Percentiles rank a stretch among this genome's conserved stretches.
These are phyloP conservation scores for Epizoanthus rinbou DNA, from an alignment of 92 coral and sea anemone species.

Conservation along the genomic window DNA sequence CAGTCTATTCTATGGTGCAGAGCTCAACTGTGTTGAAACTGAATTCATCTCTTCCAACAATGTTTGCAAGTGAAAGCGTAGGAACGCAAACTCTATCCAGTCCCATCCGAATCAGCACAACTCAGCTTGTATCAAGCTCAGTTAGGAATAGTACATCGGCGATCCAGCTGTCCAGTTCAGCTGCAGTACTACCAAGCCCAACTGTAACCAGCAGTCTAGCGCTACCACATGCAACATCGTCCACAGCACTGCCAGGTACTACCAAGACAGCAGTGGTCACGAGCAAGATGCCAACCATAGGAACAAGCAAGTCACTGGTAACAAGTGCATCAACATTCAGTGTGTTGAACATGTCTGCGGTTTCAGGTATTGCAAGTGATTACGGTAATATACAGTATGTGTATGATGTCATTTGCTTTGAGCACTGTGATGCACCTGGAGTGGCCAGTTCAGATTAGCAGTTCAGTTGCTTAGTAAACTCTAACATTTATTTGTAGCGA, in stretches of 20 bases:
- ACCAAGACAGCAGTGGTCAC: constrained; percentile 17
- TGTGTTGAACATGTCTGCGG: background rate
- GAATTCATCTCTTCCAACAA: constrained; percentile 1
- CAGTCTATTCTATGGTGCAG: background rate
- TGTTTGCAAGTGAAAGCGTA: background rate
- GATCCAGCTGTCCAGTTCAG: background rate
- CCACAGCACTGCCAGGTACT: background rate
- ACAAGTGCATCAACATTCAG: background rate
- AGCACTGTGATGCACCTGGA: background rate
- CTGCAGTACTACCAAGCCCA: background rate
- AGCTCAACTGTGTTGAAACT: background rate
- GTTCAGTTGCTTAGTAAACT: background rate
- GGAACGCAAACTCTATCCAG: background rate
- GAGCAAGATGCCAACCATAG: background rate
- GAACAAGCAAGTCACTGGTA: background rate
- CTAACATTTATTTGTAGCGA: background rate
- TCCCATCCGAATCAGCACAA: background rate
- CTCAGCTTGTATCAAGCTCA: background rate
- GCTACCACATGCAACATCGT: background rate
- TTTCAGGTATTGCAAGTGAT: constrained; percentile 24
- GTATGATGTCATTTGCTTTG: background rate
- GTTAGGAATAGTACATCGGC: background rate
- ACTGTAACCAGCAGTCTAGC: constrained; percentile 12
- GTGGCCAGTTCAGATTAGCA: background rate
- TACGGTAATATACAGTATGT: background rate